These are phyloP conservation scores for Eupithecia inturbata DNA, from an alignment of 2,888 invertebrate species.

Conservation along the genomic window DNA sequence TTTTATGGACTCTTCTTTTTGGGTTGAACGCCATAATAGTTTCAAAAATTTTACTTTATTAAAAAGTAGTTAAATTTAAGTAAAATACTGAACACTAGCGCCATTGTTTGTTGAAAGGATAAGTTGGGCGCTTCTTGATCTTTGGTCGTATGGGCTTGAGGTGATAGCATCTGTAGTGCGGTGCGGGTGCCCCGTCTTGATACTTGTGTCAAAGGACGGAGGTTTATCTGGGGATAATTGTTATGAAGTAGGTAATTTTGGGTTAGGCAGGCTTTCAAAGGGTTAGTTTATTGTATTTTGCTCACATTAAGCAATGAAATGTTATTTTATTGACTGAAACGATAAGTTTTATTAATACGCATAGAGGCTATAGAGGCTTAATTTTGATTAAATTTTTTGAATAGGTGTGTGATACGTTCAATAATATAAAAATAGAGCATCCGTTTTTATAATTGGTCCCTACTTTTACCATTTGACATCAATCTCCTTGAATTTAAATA, in stretches of 20 bases:
- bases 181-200: conserved; percentile 52
- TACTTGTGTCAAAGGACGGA: conserved; percentile 50
- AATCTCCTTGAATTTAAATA: neutral
- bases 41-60: no score
- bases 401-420: no score
- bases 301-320: neutral
- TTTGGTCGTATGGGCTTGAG: conserved; percentile 66
- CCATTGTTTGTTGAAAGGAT: conserved; percentile 52
- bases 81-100: neutral
- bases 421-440: neutral
- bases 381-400: neutral
- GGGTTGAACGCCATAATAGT: no score
- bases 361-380: no score
- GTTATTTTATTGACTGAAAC: neutral
- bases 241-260: neutral
- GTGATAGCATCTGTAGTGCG: conserved; percentile 66
- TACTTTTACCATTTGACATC: neutral
- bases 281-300: neutral
- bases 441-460: neutral
- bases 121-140: conserved; percentile 52
- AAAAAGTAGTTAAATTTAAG: no score
- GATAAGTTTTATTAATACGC: neutral
- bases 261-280: neutral
- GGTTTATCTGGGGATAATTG: conserved; percentile 10
- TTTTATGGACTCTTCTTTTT: no score